Base-by-base conservation (phyloP, 2,888 invertebrate genomes). In the Archips xylosteana region DNA sequence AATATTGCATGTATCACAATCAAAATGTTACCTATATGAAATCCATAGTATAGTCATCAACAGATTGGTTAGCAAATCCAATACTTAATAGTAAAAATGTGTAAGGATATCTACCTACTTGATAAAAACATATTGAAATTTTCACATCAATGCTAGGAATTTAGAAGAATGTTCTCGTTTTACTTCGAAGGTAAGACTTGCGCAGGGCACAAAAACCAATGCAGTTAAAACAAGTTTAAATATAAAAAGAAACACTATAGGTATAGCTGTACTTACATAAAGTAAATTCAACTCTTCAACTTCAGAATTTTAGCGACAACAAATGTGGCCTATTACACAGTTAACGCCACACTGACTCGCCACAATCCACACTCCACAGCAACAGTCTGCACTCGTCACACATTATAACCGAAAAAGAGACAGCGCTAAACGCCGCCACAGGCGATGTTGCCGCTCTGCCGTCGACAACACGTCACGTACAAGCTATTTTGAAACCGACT, bases 271-370 rank as follows among this genome's bases (percentile, higher is more conserved):
- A 60, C 42, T 62, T 45, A 47, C 32, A 34, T 63, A 47, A 63
- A 2, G 4, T 23, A 3, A 45, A 23, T 45, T 15, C 10, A 12
- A 3, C 0, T 23, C n/a, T 2, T 10, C 36, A 34, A 12, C 32
- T 59, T 60, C 2, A 13, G 6, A 36, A 23, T 36, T 47, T 45
- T 34, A 34, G 47, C 63, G 3, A 13, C 47, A 3, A 42, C 63
- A 47, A 47, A 12, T 62, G 80, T 82, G 79, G 80, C 83, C 82
- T 81, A 39, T 81, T 80, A 80, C 81, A 81, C 79, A 77, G 79
- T 82, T 78, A 78, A 78, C 78, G 76, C 81, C 78, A 81, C 79
- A 85, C 85, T 84, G 84, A 84, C 79, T 81, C 81, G 84, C 82
- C 83, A 82, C 83, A 81, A 32, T 57, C 57, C 57, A 57, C 57